These are phyloP conservation scores for Uria lomvia DNA, from an alignment of 2,113 vertebrate genomes.

Conservation along the genomic window DNA sequence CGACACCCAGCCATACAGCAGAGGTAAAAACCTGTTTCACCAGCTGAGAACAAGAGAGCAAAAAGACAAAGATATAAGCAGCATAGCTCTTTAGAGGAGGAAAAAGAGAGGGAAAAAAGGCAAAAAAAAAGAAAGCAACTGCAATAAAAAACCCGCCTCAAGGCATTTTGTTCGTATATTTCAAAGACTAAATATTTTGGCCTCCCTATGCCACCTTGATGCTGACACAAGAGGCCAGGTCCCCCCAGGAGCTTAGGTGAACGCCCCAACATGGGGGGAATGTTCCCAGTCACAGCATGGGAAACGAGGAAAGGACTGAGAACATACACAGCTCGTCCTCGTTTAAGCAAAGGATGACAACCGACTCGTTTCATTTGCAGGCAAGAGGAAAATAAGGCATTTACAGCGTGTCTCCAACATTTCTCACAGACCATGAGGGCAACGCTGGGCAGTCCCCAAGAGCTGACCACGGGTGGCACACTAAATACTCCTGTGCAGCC, in stretches of 20 bases:
- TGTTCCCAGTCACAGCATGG: neutral
- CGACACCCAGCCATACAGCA: neutral
- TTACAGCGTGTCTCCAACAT: neutral
- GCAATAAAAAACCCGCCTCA: too few relatives aligned
- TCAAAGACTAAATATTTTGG: neutral
- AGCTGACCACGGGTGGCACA: neutral
- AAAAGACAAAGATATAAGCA: neutral
- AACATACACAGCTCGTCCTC: neutral
- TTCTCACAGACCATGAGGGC: fast-evolving
- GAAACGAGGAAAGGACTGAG: neutral
- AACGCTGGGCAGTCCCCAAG: too few relatives aligned
- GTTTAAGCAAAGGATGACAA: too few relatives aligned
- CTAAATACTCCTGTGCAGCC: too few relatives aligned
- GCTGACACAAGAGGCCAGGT: neutral
- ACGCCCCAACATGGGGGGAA: fast-evolving
- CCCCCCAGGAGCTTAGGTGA: neutral
- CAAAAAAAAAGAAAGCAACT: neutral
- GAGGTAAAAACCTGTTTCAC: neutral
- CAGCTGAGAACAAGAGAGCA: neutral
- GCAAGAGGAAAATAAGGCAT: neutral
- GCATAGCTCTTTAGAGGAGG: neutral
- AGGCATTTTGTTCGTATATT: neutral
- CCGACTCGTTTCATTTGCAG: neutral
- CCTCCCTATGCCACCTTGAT: neutral
- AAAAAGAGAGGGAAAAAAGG: too few relatives aligned